phyloP scores from a whole-genome alignment of 2,888 invertebrate species.

The Caenorhabditis doughertyi region DNA sequence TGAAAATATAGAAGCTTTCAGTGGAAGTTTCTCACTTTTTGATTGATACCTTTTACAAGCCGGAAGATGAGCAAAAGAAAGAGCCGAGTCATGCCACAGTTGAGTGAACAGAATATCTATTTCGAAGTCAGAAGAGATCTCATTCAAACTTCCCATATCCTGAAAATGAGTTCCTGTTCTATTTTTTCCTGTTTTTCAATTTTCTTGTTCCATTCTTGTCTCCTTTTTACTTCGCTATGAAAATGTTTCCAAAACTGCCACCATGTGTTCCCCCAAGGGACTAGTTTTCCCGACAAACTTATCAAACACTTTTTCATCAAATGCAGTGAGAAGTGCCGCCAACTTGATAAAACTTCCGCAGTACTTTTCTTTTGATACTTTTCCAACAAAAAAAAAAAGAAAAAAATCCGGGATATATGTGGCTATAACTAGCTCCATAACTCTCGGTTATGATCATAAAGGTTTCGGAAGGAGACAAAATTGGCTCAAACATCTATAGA shows the following conservation, averaged over 20 bases:
- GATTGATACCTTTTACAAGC: slow-evolving; percentile 73
- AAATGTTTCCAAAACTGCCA: slow-evolving; percentile 58
- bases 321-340: slow-evolving; percentile 44
- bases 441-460: slow-evolving; percentile 43
- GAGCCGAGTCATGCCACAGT: slow-evolving; percentile 81
- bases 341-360: slow-evolving; percentile 40
- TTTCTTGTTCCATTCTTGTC: slow-evolving; percentile 12
- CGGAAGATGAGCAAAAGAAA: slow-evolving; percentile 75
- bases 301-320: slow-evolving; percentile 66
- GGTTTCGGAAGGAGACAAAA: slow-evolving; percentile 5
- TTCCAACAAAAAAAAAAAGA: slow-evolving; percentile 1
- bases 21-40: neutral
- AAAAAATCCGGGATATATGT: slow-evolving; percentile 8
- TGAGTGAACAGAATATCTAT: slow-evolving; percentile 82
- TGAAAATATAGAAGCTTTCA: slow-evolving; percentile 32
- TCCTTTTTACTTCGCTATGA: neutral
- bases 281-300: slow-evolving; percentile 57
- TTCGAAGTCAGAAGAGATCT: slow-evolving; percentile 82
- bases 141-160: slow-evolving; percentile 82
- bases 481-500: slow-evolving; percentile 14
- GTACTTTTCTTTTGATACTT: neutral
- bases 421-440: slow-evolving; percentile 18
- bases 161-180: slow-evolving; percentile 61
- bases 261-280: slow-evolving; percentile 30
- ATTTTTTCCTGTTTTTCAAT: neutral